Conservation (phyloP, 2,888 invertebrate species). For the Phalera bucephala region DNA sequence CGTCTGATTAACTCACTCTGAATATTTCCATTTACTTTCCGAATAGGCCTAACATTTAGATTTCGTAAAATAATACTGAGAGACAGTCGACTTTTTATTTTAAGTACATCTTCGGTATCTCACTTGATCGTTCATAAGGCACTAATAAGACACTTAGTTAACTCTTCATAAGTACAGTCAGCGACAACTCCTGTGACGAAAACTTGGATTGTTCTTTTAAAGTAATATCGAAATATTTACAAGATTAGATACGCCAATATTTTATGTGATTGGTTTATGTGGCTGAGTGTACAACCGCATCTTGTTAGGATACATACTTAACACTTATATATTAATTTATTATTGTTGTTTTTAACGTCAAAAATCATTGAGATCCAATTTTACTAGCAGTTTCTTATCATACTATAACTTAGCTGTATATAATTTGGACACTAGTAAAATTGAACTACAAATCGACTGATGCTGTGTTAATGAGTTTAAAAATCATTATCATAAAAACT, state of each 20-base stretch:
- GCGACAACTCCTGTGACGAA: conserved; percentile 19
- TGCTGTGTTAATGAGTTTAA: conserved; percentile 30
- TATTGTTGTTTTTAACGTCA: conserved; percentile 62
- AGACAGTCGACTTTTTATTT: conserved; percentile 28
- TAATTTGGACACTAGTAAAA: conserved; percentile 57
- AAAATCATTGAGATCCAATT: conserved; percentile 58
- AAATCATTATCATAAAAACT: neutral
- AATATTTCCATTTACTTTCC: conserved; percentile 19
- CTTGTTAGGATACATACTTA: conserved; percentile 70
- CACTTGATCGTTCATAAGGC: conserved; percentile 37
- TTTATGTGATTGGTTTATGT: conserved; percentile 37
- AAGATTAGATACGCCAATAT: conserved; percentile 24
- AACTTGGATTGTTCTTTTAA: conserved; percentile 15
- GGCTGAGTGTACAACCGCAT: conserved; percentile 48
- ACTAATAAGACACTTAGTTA: conserved; percentile 49
- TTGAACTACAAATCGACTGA: conserved; percentile 48
- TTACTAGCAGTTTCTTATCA: conserved; percentile 48
- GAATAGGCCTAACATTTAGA: conserved; percentile 20
- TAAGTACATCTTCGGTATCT: conserved; percentile 35
- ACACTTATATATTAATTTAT: conserved; percentile 70
- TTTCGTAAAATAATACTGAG: conserved; percentile 35
- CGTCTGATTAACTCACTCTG: conserved; percentile 51
- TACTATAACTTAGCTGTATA: conserved; percentile 33
- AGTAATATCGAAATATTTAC: conserved; percentile 22
- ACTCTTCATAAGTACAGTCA: conserved; percentile 34